Percentiles rank a stretch among this genome's conserved stretches.
These are phyloP conservation scores for Atta cephalotes DNA, from an alignment of 1,140 invertebrate genomes.

Conservation along the genomic window DNA sequence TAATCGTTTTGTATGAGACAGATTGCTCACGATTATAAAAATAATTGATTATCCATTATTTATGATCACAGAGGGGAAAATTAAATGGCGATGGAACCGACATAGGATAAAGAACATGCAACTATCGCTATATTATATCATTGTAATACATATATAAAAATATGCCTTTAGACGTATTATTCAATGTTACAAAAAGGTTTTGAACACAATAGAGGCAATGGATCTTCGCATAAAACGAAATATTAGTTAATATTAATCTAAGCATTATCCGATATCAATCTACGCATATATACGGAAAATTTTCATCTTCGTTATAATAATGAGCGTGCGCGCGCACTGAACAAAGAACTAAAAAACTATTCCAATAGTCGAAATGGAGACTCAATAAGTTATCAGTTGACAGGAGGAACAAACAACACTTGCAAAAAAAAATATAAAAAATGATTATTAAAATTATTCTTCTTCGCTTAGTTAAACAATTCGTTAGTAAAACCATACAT, in stretches of 20 bases:
- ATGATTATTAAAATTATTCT: conserved; percentile 81
- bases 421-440: conserved; percentile 81
- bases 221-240: conserved; percentile 49
- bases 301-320: conserved; percentile 9
- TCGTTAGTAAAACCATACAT: conserved; percentile 82
- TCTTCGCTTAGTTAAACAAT: conserved; percentile 79
- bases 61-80: conserved; percentile 41
- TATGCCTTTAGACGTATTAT: conserved; percentile 51
- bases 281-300: background rate
- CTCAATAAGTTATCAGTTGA: conserved; percentile 48
- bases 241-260: conserved; percentile 44
- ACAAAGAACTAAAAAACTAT: background rate
- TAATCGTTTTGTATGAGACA: conserved; percentile 10
- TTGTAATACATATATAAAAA: conserved; percentile 63
- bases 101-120: conserved; percentile 50
- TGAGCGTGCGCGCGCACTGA: background rate
- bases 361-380: background rate
- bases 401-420: conserved; percentile 74
- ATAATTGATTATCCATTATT: conserved; percentile 20
- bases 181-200: conserved; percentile 53
- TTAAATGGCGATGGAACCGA: conserved; percentile 51
- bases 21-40: background rate
- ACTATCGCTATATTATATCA: conserved; percentile 58
- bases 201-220: conserved; percentile 62
- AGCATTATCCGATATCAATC: conserved; percentile 2